Evolutionary conservation across 2,113 vertebrate species (phyloP).

Genomic region (Axis porcinus): DNA sequence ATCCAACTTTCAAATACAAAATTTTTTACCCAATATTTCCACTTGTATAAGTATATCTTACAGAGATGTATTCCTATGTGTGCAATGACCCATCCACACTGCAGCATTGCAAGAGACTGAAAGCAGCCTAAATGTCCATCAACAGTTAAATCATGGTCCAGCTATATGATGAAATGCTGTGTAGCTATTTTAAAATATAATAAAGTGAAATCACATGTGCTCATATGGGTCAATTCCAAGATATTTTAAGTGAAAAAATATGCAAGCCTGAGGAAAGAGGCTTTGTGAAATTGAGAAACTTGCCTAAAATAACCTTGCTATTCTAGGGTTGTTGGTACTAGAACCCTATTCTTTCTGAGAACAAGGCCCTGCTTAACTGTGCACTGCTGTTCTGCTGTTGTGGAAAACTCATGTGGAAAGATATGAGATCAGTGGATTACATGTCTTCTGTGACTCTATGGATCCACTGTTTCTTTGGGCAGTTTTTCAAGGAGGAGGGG

Average conservation of each 20-base stretch:
- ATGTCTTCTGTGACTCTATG: neutral
- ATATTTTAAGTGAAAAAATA: neutral
- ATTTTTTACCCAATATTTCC: neutral
- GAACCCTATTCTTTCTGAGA: neutral
- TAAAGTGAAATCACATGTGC: neutral
- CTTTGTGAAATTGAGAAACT: neutral
- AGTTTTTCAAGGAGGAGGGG: neutral
- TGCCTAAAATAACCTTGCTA: neutral
- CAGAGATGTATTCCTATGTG: neutral
- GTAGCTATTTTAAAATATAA: neutral
- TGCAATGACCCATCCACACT: neutral
- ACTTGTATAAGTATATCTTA: neutral
- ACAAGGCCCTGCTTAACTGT: neutral
- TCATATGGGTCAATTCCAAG: neutral
- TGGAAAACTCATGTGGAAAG: neutral
- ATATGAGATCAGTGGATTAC: neutral
- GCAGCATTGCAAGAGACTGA: neutral
- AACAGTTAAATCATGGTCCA: neutral
- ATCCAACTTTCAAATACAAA: neutral
- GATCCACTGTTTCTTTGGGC: neutral
- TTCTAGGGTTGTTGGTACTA: neutral
- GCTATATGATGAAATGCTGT: neutral
- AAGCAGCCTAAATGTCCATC: neutral
- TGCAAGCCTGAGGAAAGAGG: neutral
- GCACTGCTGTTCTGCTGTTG: neutral